Evolutionary conservation across 2,113 vertebrate genomes (phyloP).

Genomic region (Bubo scandiacus): DNA sequence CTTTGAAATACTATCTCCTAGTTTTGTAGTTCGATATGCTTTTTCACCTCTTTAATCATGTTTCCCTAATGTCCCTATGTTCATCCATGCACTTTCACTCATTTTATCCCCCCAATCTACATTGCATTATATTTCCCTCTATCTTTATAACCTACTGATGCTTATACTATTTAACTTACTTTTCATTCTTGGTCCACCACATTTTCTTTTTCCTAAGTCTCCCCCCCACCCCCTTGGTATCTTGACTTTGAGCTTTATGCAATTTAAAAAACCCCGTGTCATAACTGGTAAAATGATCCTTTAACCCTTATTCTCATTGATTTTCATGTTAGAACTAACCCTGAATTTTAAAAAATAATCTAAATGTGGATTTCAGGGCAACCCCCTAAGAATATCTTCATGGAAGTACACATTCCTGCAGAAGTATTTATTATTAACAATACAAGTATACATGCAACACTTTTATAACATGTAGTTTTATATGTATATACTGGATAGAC

Average conservation of each 20-base stretch:
- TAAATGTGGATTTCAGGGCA: neutral
- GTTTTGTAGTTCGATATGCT: neutral
- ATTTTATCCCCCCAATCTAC: neutral
- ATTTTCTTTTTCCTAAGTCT: neutral
- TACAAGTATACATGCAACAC: neutral
- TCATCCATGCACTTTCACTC: neutral
- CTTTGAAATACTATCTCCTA: neutral
- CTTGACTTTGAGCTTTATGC: neutral
- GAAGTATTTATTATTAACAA: neutral
- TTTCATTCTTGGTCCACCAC: neutral
- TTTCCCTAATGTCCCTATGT: neutral
- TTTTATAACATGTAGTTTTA: neutral
- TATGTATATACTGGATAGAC: neutral
- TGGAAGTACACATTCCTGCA: neutral
- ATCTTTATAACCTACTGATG: neutral
- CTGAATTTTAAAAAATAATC: neutral
- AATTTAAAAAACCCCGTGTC: neutral
- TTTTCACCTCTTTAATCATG: neutral
- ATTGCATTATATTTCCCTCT: neutral
- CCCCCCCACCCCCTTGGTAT: accelerated
- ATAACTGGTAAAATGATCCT: neutral
- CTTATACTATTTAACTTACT: neutral
- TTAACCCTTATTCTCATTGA: neutral
- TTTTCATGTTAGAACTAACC: neutral
- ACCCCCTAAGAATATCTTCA: neutral